Conservation (phyloP, 2,888 invertebrate genomes). For the Poecilobothrus nobilitatus region DNA sequence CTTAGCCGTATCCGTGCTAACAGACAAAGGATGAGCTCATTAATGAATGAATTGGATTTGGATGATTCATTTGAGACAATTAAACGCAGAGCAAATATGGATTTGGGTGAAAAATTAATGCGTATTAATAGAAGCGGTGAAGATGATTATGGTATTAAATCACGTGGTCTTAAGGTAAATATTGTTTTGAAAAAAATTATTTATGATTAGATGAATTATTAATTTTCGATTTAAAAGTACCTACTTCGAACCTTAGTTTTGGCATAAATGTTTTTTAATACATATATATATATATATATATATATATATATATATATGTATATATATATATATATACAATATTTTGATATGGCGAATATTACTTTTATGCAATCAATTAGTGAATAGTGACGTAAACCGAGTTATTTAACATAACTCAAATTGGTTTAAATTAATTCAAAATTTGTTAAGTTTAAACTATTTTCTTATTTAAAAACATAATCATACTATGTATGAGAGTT, state of each 20-base stretch:
- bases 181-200: no score
- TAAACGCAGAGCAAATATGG: constrained; percentile 46
- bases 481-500: no score
- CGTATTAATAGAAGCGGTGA: constrained; percentile 52
- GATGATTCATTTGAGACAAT: constrained; percentile 52
- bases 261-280: not conserved
- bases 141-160: constrained; percentile 49
- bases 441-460: no score
- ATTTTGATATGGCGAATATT: no score
- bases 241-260: not conserved
- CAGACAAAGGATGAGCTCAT: constrained; percentile 41
- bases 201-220: no score
- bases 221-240: not conserved
- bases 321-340: no score
- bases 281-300: no score
- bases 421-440: no score
- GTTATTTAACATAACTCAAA: no score
- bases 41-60: constrained; percentile 46
- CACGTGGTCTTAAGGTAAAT: constrained; percentile 42
- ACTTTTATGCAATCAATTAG: no score
- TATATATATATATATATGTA: not conserved
- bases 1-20: constrained; percentile 53
- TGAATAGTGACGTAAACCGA: no score
- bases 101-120: constrained; percentile 31
- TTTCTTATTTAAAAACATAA: no score